phyloP scores from a whole-genome alignment of 2,113 vertebrate species.

The Campylomormyrus tamandua region DNA sequence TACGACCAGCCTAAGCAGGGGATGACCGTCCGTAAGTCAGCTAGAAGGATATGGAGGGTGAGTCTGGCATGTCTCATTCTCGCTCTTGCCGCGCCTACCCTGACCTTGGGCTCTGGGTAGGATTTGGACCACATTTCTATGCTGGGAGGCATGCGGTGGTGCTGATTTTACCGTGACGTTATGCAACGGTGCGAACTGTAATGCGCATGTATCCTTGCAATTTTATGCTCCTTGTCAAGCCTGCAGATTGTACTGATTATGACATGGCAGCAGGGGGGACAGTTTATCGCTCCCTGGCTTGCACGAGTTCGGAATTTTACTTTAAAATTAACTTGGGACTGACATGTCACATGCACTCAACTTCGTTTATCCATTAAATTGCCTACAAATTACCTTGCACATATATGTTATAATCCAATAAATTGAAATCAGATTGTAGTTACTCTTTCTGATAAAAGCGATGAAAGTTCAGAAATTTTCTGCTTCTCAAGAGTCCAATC shows the following conservation, averaged over 20 bases:
- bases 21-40: slow-evolving; percentile 63
- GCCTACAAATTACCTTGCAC: not conserved
- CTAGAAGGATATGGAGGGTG: slow-evolving; percentile 82
- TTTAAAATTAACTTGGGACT: not conserved
- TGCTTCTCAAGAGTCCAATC: not conserved
- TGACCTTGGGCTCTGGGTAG: not conserved
- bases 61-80: slow-evolving; percentile 48
- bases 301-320: not conserved
- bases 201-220: not conserved
- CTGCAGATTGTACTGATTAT: not conserved
- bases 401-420: not conserved
- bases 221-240: not conserved
- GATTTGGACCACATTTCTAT: not conserved
- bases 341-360: not conserved
- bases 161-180: not conserved
- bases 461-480: not conserved
- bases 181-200: not conserved
- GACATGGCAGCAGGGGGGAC: not conserved
- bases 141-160: not conserved
- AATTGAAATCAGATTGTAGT: not conserved
- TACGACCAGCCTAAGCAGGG: slow-evolving; percentile 51
- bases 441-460: not conserved
- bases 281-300: not conserved
- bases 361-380: not conserved
- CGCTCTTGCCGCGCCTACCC: not conserved